Evolutionary conservation across 2,113 vertebrate species (phyloP), one percentile per base, ranked within the genome.

Genomic region (Eclectus roratus): DNA sequence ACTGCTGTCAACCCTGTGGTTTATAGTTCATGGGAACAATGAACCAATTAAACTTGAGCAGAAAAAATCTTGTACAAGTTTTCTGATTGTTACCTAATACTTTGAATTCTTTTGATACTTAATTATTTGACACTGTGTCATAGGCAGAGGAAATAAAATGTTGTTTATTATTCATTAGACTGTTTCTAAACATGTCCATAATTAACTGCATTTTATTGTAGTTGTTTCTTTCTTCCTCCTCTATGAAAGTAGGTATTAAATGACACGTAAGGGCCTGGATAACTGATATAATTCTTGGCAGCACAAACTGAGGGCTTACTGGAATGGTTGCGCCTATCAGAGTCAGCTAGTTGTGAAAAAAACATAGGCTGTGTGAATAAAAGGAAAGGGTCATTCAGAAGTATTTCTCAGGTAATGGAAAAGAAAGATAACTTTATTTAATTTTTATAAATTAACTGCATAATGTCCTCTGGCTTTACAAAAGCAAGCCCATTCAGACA

Each of bases 1-100:
- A 76, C 96, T 19, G 72, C 97, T 97, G 97, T 98, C 97, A 97
- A 92, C 96, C 97, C 92, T 76, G 71, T 86, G 97, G 98, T 98
- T 98, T 97, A 97, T 96, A 94, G 97, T 97, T 98, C 97, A 95
- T 89, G 96, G 98, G 98, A 98, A 98, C 98, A 98, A 98, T 98
- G 98, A 97, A 81, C 94, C 98, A 98, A 98, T 98, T 98, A 98
- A 98, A 98, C 96, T 97, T 31, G 91, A 97, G 97, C 88, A 93
- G 93, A 78, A 95, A 96, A 96, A 96, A 96, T 55, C 96, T 97
- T 96, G 93, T 96, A 96, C 97, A 97, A 97, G 94, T 98, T 98
- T 97, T 91, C 94, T 94, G 97, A 97, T 98, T 94, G 97, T 98
- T 98, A 98, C 97, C 95, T 97, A 98, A 98, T 97, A 96, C 97